Conservation (phyloP, 2,113 vertebrate species). For the Hystrix brachyura region DNA sequence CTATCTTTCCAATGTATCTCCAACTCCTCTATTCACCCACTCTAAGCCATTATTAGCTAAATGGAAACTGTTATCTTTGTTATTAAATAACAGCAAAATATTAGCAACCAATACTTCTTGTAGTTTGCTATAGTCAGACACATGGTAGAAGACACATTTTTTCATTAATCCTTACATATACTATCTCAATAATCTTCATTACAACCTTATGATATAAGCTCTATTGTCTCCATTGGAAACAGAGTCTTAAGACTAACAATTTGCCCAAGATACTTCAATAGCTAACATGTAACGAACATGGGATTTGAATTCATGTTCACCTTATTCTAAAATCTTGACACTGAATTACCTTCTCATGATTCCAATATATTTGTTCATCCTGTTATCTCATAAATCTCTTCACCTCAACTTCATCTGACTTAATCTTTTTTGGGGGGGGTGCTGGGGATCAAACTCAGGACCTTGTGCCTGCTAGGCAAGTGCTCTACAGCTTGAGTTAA, state of each 20-base stretch:
- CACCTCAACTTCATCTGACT: background rate
- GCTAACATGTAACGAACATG: background rate
- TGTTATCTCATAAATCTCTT: background rate
- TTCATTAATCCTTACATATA: background rate
- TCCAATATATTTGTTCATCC: background rate
- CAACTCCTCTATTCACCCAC: background rate
- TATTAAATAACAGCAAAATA: constrained; percentile 35
- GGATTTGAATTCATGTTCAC: constrained; percentile 33
- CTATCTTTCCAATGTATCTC: background rate
- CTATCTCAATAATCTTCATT: background rate
- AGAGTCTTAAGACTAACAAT: constrained; percentile 21
- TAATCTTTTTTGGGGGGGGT: no score
- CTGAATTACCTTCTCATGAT: background rate
- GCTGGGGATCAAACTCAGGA: no score
- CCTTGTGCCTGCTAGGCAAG: no score
- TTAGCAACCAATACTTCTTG: constrained; percentile 38
- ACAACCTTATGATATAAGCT: background rate
- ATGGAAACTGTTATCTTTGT: background rate
- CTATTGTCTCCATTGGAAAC: background rate
- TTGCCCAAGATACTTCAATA: background rate
- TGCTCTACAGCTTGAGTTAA: no score
- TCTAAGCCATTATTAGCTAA: background rate
- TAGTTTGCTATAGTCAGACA: background rate
- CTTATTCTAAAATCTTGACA: constrained; percentile 35
- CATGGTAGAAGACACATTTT: constrained; percentile 6